Percentiles rank a stretch among this genome's conserved stretches.
These are phyloP conservation scores for Labroides dimidiatus DNA, from an alignment of 2,797 vertebrate species.

Conservation along the genomic window DNA sequence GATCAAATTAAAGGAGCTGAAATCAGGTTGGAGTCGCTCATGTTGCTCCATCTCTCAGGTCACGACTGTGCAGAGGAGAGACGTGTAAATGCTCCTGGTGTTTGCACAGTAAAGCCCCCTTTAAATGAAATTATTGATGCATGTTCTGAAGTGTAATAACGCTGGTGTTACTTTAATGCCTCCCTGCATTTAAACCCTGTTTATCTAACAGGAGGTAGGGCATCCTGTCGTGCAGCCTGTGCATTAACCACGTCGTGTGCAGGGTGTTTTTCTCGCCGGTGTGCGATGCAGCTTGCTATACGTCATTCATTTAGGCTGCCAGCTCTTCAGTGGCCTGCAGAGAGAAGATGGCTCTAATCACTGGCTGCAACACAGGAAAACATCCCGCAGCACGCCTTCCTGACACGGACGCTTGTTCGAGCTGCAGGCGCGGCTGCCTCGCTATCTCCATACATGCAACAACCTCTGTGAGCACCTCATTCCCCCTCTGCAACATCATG, in stretches of 20 bases:
- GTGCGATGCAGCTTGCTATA: constrained; percentile 66
- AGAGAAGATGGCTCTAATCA: constrained; percentile 77
- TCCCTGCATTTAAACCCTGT: not conserved
- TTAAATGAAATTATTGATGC: not conserved
- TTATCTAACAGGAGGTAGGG: not conserved
- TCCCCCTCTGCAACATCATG: not conserved
- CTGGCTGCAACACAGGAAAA: constrained; percentile 74
- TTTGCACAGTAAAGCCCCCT: not conserved
- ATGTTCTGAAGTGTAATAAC: not conserved
- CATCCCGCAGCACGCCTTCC: constrained; percentile 73
- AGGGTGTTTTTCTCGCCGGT: constrained; percentile 38
- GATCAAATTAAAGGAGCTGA: constrained; percentile 27
- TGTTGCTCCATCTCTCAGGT: not conserved
- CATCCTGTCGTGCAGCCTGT: constrained; percentile 29
- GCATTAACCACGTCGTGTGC: constrained; percentile 39
- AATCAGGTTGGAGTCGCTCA: constrained; percentile 15
- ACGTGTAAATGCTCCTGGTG: not conserved
- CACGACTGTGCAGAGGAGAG: not conserved
- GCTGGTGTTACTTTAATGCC: not conserved
- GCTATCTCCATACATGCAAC: constrained; percentile 13
- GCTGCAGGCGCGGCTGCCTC: constrained; percentile 50
- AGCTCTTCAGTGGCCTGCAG: constrained; percentile 62
- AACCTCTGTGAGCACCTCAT: constrained; percentile 4
- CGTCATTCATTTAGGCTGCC: constrained; percentile 77
- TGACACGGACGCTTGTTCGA: constrained; percentile 57